These are phyloP conservation scores for Tetrapedia diversipes DNA, from an alignment of 2,888 invertebrate species.

Conservation along the genomic window DNA sequence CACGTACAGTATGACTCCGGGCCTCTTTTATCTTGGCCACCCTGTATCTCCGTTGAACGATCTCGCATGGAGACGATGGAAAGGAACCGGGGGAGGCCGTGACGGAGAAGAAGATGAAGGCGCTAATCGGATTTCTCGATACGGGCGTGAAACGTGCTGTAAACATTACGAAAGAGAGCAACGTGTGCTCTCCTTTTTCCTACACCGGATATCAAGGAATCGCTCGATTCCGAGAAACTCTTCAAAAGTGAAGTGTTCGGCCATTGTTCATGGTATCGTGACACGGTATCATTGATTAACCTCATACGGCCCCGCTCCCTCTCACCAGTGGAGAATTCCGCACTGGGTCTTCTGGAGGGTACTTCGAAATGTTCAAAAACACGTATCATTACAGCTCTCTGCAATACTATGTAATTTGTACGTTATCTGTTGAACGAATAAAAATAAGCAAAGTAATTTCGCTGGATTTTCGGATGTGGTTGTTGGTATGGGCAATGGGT, in stretches of 20 bases:
- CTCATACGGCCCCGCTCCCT: too few relatives aligned
- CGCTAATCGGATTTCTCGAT: conserved; percentile 21
- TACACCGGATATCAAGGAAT: not conserved
- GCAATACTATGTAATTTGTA: too few relatives aligned
- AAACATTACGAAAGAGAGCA: conserved; percentile 37
- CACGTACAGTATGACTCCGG: too few relatives aligned
- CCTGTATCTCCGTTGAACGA: not conserved
- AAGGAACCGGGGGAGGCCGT: not conserved
- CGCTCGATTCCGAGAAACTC: conserved; percentile 23
- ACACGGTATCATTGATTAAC: conserved; percentile 14
- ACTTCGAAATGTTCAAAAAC: too few relatives aligned
- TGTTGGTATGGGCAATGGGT: too few relatives aligned
- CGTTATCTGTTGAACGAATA: too few relatives aligned
- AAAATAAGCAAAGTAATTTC: too few relatives aligned
- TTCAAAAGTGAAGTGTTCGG: not conserved
- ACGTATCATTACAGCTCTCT: too few relatives aligned
- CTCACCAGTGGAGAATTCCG: too few relatives aligned
- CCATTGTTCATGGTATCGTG: conserved; percentile 6
- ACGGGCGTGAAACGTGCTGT: not conserved
- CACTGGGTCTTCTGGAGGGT: too few relatives aligned
- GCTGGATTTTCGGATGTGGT: too few relatives aligned
- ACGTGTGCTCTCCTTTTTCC: not conserved
- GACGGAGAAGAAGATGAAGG: not conserved
- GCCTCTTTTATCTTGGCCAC: too few relatives aligned
- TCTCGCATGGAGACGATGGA: not conserved